Evolutionary conservation across 2,888 invertebrate species (phyloP).

Genomic region (Eristalis intricaria): DNA sequence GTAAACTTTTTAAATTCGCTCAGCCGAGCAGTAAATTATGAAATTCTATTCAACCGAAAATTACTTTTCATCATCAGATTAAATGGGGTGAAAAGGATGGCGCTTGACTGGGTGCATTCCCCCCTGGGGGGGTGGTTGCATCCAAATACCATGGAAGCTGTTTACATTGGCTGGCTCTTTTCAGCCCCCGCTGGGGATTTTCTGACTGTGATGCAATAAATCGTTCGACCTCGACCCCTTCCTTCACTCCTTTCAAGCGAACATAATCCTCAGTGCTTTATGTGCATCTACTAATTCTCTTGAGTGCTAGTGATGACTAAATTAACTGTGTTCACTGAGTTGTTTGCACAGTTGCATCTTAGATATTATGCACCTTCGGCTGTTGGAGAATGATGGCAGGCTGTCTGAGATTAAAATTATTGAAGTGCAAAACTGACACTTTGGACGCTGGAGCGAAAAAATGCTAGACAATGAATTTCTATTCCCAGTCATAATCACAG

Average conservation of each 20-base stretch:
- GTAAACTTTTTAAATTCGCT: constrained; percentile 62
- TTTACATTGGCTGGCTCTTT: constrained; percentile 57
- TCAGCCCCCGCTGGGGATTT: not conserved
- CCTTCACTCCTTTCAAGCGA: constrained; percentile 27
- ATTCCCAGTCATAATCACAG: not conserved
- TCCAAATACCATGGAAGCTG: constrained; percentile 37
- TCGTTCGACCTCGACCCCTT: constrained; percentile 68
- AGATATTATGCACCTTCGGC: constrained; percentile 21
- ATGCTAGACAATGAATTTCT: too few relatives aligned
- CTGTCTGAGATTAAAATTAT: too few relatives aligned
- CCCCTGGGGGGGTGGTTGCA: constrained; percentile 12
- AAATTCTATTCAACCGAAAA: constrained; percentile 54
- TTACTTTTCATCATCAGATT: not conserved
- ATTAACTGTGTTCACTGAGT: constrained; percentile 51
- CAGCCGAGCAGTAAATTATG: constrained; percentile 60
- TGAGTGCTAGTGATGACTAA: constrained; percentile 17
- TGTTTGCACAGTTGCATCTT: constrained; percentile 30
- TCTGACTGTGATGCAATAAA: constrained; percentile 8
- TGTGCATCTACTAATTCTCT: constrained; percentile 43
- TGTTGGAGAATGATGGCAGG: not conserved
- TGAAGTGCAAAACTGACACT: not conserved
- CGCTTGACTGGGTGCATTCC: not conserved
- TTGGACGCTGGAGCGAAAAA: not conserved
- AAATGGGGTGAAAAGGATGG: not conserved
- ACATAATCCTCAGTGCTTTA: constrained; percentile 42